A percentile compares a stretch with the other conserved stretches of the same genome.
phyloP scores from a whole-genome alignment of 2,888 invertebrate species.

The Conchocele bisecta region DNA sequence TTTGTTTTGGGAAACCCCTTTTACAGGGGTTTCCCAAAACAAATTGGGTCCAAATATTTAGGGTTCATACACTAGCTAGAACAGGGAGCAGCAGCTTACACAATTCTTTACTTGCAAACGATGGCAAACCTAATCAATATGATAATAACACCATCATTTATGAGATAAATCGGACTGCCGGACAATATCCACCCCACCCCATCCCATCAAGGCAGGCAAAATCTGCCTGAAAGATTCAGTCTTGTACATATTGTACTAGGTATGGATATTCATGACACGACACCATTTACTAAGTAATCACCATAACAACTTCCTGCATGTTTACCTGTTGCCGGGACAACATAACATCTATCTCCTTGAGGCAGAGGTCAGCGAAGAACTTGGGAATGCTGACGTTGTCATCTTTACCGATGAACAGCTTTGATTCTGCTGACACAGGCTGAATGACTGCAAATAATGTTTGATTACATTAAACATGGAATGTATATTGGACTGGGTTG shows the following conservation, averaged over 20 bases:
- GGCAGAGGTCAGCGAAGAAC: slow-evolving; percentile 79
- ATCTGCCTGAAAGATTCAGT: background rate
- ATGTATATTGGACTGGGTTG: too few species aligned
- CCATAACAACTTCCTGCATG: background rate
- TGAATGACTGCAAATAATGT: slow-evolving; percentile 88
- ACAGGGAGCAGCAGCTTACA: too few species aligned
- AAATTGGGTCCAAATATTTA: too few species aligned
- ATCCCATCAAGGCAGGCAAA: background rate
- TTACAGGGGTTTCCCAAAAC: too few species aligned
- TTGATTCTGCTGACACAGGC: slow-evolving; percentile 90
- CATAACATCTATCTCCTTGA: slow-evolving; percentile 88
- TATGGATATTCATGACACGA: background rate
- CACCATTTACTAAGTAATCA: background rate
- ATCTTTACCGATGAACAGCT: slow-evolving; percentile 89
- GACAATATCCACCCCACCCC: background rate
- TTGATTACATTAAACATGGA: too few species aligned
- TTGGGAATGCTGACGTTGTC: slow-evolving; percentile 83
- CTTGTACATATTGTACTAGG: background rate
- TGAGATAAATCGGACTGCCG: too few species aligned
- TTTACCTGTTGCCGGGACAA: slow-evolving; percentile 87
- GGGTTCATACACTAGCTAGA: too few species aligned
- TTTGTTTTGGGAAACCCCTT: too few species aligned
- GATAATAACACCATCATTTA: too few species aligned
- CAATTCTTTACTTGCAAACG: too few species aligned
- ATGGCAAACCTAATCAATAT: too few species aligned